phyloP scores from a whole-genome alignment of 1,140 invertebrate genomes.

The Chlorops oryzae region DNA sequence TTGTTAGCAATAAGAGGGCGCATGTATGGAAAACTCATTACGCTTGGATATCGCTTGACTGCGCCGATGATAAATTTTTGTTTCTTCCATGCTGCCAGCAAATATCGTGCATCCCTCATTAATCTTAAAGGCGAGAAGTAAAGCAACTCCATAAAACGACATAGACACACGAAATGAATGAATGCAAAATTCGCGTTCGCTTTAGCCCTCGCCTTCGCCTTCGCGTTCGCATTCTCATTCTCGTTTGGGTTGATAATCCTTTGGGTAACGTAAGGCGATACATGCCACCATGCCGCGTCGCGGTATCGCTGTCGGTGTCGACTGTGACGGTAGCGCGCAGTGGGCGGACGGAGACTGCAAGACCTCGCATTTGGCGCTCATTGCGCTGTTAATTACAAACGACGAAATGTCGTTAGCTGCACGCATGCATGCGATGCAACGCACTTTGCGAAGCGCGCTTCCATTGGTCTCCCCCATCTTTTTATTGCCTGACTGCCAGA shows the following conservation, averaged over 20 bases:
- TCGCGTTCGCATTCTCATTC: not conserved
- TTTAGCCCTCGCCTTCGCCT: not conserved
- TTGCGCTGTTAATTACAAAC: conserved; percentile 42
- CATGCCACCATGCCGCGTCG: too few species aligned
- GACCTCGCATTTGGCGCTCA: conserved; percentile 11
- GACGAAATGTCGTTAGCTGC: conserved; percentile 18
- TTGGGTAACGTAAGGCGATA: too few species aligned
- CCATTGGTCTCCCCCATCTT: conserved; percentile 9
- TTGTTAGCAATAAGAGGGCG: too few species aligned
- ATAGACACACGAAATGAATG: too few species aligned
- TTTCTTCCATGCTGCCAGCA: conserved; percentile 1
- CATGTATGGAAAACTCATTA: conserved; percentile 17
- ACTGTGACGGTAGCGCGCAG: not conserved
- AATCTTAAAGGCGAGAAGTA: conserved; percentile 11
- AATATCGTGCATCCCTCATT: conserved; percentile 10
- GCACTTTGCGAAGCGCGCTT: conserved; percentile 21
- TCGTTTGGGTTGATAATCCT: not conserved
- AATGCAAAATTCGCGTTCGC: conserved; percentile 4
- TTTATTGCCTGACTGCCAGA: too few species aligned
- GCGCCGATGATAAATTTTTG: conserved; percentile 15
- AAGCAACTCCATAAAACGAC: conserved; percentile 4
- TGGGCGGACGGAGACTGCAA: not conserved
- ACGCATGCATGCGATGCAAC: conserved; percentile 20
- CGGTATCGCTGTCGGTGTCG: not conserved
- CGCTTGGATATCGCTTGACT: conserved; percentile 1